A percentile compares a stretch with the other conserved stretches of the same genome.
These are phyloP conservation scores for Metallyticus violacea DNA, from an alignment of 2,888 invertebrate genomes.

Conservation along the genomic window DNA sequence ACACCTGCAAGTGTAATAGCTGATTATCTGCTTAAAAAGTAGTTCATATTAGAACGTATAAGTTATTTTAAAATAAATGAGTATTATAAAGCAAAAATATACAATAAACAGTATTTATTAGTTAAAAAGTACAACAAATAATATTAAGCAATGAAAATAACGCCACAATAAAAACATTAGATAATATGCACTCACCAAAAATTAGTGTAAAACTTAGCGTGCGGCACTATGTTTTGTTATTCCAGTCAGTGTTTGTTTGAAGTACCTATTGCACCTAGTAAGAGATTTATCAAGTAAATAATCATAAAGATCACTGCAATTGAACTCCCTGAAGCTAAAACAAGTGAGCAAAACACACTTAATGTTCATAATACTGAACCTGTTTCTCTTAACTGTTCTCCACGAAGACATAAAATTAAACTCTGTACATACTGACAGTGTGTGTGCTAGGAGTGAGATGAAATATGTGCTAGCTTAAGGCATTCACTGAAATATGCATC, in stretches of 20 bases:
- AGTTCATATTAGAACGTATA: no score
- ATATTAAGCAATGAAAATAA: no score
- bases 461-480: not conserved
- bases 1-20: no score
- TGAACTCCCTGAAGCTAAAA: not conserved
- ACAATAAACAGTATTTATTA: no score
- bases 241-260: not conserved
- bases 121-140: no score
- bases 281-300: not conserved
- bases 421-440: not conserved
- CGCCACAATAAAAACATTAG: no score
- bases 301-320: not conserved
- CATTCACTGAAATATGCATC: not conserved
- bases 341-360: not conserved
- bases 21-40: no score
- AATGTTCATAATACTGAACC: not conserved
- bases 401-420: not conserved
- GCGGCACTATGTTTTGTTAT: no score
- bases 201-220: no score
- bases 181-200: no score
- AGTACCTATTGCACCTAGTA: not conserved
- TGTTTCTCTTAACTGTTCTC: not conserved
- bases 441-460: not conserved
- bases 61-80: no score
- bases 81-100: no score